Evolutionary conservation across 2,113 vertebrate species (phyloP).

Genomic region (Plotosus lineatus): DNA sequence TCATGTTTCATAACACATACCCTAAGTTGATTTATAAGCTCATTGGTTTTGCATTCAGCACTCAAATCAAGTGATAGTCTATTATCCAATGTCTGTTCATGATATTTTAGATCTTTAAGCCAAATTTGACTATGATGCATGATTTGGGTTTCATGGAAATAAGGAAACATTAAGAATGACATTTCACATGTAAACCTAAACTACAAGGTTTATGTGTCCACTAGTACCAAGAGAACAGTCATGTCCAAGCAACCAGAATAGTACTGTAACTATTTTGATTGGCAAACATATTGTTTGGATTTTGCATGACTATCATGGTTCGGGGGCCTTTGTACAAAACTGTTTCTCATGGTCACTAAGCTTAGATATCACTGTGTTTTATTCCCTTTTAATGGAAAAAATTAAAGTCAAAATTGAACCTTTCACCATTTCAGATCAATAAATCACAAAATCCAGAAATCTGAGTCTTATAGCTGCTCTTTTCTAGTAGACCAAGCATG

Average conservation of each 20-base stretch:
- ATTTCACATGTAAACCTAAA: slow-evolving; percentile 19
- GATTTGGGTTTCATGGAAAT: neutral
- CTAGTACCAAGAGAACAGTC: neutral
- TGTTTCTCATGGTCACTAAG: neutral
- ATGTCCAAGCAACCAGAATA: slow-evolving; percentile 18
- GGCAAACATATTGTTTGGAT: slow-evolving; percentile 23
- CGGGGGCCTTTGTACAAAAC: neutral
- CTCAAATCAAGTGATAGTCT: neutral
- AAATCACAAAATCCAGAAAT: neutral
- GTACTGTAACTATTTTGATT: slow-evolving; percentile 17
- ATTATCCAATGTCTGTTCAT: neutral
- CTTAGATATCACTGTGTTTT: neutral
- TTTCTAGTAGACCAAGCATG: neutral
- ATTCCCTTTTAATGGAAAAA: neutral
- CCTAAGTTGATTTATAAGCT: too few species aligned
- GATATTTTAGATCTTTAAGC: neutral
- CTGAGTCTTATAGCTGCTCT: neutral
- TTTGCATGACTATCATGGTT: slow-evolving; percentile 18
- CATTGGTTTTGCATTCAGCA: neutral
- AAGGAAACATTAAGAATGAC: neutral
- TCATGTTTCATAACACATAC: too few species aligned
- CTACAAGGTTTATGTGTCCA: neutral
- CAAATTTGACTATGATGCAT: neutral
- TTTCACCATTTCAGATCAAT: neutral
- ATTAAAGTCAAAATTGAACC: neutral